Conservation (phyloP, 35 echinoderm and acorn worm genomes). For the Apostichopus parvimensis region DNA sequence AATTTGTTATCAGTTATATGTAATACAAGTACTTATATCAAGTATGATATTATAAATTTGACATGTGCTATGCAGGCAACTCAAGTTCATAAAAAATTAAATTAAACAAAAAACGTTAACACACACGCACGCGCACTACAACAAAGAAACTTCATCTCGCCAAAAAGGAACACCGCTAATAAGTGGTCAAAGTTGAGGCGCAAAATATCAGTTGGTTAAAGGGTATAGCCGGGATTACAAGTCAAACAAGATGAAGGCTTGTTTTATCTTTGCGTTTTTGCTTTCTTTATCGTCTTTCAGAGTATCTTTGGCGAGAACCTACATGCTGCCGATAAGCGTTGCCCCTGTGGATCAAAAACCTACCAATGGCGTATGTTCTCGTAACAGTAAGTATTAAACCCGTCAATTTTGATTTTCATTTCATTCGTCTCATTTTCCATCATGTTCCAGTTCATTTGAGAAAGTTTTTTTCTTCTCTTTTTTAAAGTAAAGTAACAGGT, state of each 20-base stretch:
- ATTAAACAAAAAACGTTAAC: too few relatives aligned
- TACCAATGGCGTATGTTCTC: not conserved
- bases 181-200: too few relatives aligned
- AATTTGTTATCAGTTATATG: too few relatives aligned
- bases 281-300: not conserved
- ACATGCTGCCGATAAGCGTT: not conserved
- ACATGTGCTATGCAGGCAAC: too few relatives aligned
- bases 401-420: not conserved
- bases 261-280: not conserved
- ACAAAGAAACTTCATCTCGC: too few relatives aligned
- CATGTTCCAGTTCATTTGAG: too few relatives aligned
- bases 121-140: too few relatives aligned
- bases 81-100: too few relatives aligned
- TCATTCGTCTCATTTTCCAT: not conserved
- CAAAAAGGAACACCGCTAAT: too few relatives aligned
- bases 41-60: too few relatives aligned
- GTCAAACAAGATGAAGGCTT: not conserved
- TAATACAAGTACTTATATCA: too few relatives aligned
- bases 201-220: too few relatives aligned
- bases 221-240: not conserved
- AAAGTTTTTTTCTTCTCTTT: not conserved
- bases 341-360: not conserved
- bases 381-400: constrained; percentile 3
- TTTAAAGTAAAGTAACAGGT: not conserved
- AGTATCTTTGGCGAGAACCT: not conserved